Conservation (phyloP, 2,888 invertebrate genomes). For the Chirona hameri region DNA sequence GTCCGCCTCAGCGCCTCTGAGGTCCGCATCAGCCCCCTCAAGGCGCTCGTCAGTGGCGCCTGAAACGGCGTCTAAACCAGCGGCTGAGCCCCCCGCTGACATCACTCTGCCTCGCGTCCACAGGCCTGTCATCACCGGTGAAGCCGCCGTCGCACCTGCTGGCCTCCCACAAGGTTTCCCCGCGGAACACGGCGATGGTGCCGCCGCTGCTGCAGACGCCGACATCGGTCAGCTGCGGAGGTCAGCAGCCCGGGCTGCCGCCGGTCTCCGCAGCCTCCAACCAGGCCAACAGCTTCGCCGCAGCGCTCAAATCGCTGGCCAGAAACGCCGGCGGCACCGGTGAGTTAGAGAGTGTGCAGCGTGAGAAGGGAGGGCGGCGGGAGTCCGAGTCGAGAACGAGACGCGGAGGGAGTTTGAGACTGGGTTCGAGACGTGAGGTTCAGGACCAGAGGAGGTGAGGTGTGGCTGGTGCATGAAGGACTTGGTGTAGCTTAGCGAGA, state of each 20-base stretch:
- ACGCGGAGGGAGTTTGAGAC: too few species aligned
- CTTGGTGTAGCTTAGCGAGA: too few species aligned
- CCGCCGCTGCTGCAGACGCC: constrained; percentile 48
- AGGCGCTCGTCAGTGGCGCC: too few species aligned
- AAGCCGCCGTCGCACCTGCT: constrained; percentile 38
- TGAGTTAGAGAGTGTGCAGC: constrained; percentile 37
- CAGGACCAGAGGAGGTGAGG: too few species aligned
- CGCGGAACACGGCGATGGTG: constrained; percentile 47
- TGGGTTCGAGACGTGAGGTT: too few species aligned
- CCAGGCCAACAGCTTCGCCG: constrained; percentile 64
- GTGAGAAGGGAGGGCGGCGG: not conserved
- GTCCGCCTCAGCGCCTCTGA: too few species aligned
- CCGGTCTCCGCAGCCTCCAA: constrained; percentile 41
- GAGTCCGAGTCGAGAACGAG: too few species aligned
- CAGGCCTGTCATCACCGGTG: constrained; percentile 25
- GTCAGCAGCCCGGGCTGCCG: constrained; percentile 30
- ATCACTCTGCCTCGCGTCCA: not conserved
- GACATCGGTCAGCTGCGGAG: constrained; percentile 41
- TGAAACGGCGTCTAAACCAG: too few species aligned
- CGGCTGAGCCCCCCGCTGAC: not conserved
- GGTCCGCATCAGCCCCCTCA: too few species aligned
- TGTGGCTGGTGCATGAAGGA: too few species aligned
- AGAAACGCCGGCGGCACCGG: constrained; percentile 67
- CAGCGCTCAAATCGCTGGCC: constrained; percentile 82
- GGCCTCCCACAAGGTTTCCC: constrained; percentile 40